Evolutionary conservation across 1,140 invertebrate genomes (phyloP), one percentile per base, ranked within the genome.

Genomic region (Meloidogyne chitwoodi): DNA sequence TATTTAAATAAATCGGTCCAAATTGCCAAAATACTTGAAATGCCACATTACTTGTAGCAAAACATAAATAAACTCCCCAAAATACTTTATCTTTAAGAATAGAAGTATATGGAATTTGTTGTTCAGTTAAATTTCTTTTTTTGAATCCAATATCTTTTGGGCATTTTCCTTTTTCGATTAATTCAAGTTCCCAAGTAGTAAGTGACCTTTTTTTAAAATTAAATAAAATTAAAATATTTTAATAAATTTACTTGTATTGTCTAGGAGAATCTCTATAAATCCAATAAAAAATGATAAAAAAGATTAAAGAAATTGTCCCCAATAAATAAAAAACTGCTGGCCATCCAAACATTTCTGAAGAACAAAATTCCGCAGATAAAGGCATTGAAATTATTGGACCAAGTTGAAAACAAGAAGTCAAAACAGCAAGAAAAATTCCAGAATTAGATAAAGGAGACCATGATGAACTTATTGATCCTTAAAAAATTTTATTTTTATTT

Each of bases 1-100:
- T 84, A 34, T 85, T 85, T 26, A 84, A 61, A 77, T 84, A 84
- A n/a, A 78, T 84, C 61, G 83, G 83, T 16, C 83, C 83, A 61
- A 79, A 84, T 63, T 86, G 84, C 62, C 77, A 73, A 63, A 84
- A 84, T 24, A 84, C 77, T 27, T 84, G 67, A 62, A 83, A 79
- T 29, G 56, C 61, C 6, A 81, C 27, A 62, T 68, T 74, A 16
- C 62, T 16, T 22, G 38, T 29, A 24, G 68, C 69, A 26, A 11
- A 38, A n/a, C 72, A 78, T 19, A 79, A 44, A 70, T 79, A 61
- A 41, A 48, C 29, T 26, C 73, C 83, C 67, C 71, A 73, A 24
- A 73, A 61, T 6, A 64, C 71, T 34, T 44, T 38, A 61, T 73
- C 71, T 56, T 56, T 56, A 56, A 56, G 48, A 56, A 56, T 56